Conservation (phyloP, 2,113 vertebrate species). For the Trochalopteron elliotii region DNA sequence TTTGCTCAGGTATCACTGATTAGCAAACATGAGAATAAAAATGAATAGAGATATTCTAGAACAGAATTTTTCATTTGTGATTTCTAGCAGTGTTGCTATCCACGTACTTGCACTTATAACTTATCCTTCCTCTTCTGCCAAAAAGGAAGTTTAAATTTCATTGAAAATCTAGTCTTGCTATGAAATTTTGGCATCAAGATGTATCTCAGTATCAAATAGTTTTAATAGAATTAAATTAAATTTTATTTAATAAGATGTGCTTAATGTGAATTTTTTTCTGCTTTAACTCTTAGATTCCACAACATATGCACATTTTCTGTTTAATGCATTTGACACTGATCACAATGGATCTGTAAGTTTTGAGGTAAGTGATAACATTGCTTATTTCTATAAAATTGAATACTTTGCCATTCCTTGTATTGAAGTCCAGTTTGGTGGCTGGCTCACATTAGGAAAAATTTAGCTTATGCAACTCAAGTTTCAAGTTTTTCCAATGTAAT, state of each 20-base stretch:
- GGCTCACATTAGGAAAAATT: not conserved
- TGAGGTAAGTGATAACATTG: constrained; percentile 81
- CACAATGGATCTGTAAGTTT: constrained; percentile 98
- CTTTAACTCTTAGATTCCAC: constrained; percentile 87
- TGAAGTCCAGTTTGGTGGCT: not conserved
- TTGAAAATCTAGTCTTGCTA: not conserved
- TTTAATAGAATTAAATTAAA: not conserved
- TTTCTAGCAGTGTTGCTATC: not conserved
- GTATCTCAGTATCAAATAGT: not conserved
- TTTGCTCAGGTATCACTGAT: not conserved
- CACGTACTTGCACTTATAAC: not conserved
- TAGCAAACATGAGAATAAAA: not conserved
- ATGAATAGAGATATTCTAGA: not conserved
- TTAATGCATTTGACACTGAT: constrained; percentile 97
- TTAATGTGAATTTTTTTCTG: not conserved
- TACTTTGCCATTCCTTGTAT: not conserved
- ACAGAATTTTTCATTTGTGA: not conserved
- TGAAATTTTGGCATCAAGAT: not conserved
- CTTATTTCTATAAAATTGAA: not conserved
- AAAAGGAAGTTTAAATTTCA: not conserved
- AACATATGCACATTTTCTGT: constrained; percentile 97
- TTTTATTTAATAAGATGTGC: not conserved
- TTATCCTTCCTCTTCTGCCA: not conserved
- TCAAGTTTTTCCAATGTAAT: not conserved
- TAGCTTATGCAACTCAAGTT: not conserved